These are phyloP conservation scores for Dendrolimus houi DNA, from an alignment of 2,888 invertebrate genomes.

Conservation along the genomic window DNA sequence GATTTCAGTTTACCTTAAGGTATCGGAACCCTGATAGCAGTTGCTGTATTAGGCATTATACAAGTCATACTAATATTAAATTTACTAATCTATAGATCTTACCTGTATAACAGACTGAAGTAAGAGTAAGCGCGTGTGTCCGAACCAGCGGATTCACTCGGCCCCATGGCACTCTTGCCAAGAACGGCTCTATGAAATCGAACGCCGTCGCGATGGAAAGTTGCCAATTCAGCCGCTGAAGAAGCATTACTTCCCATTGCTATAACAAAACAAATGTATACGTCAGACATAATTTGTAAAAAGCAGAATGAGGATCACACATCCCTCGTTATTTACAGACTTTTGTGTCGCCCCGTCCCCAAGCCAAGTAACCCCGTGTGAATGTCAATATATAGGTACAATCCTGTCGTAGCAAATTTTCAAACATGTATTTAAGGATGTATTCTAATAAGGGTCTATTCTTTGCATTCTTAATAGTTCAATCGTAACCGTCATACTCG, in stretches of 20 bases:
- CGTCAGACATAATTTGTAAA: no score
- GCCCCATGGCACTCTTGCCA: constrained; percentile 80
- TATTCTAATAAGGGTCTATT: constrained; percentile 37
- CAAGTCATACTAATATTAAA: no score
- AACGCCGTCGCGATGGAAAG: constrained; percentile 85
- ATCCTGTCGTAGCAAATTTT: constrained; percentile 20
- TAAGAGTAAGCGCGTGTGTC: constrained; percentile 85
- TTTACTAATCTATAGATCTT: constrained; percentile 25
- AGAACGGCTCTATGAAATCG: constrained; percentile 88
- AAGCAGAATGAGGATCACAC: no score
- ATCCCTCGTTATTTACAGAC: no score
- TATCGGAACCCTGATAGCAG: no score
- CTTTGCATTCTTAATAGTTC: constrained; percentile 47
- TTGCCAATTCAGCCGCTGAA: constrained; percentile 88
- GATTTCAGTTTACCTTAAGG: no score
- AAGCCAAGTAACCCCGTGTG: constrained; percentile 36
- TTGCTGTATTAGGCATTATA: no score
- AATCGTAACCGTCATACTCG: constrained; percentile 70
- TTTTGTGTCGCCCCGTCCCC: constrained; percentile 1
- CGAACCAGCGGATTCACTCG: constrained; percentile 78
- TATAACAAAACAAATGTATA: constrained; percentile 52
- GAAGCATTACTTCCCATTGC: constrained; percentile 88
- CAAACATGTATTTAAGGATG: constrained; percentile 22
- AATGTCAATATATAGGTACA: constrained; percentile 28
- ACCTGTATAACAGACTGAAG: constrained; percentile 88